Evolutionary conservation across 30 jellyfish, hydroid and myxozoan genomes (phyloP).

Genomic region (Nemopilema nomurai): DNA sequence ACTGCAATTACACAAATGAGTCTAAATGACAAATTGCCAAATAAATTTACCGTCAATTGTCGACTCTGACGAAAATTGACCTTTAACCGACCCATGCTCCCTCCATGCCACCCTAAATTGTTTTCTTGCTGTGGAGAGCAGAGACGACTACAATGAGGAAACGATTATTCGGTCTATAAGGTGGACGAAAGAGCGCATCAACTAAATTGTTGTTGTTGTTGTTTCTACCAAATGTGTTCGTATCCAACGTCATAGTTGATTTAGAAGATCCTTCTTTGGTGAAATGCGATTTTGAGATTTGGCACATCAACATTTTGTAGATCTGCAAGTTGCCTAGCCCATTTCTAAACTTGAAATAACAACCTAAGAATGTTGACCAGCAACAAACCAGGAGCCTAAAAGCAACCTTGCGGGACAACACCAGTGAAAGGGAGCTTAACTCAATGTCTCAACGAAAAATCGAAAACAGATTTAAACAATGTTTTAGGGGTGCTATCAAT

Average conservation of each 20-base stretch:
- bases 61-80: too few relatives aligned
- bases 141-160: too few relatives aligned
- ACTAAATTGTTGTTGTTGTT: too few relatives aligned
- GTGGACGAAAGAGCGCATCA: too few relatives aligned
- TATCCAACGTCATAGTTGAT: background rate
- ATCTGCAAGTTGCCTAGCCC: background rate
- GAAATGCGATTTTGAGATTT: background rate
- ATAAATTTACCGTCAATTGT: too few relatives aligned
- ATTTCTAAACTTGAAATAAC: background rate
- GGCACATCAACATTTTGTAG: background rate
- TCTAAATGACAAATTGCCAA: too few relatives aligned
- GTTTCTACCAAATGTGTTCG: too few relatives aligned
- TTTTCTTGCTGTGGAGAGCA: too few relatives aligned
- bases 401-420: background rate
- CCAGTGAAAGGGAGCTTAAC: background rate
- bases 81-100: too few relatives aligned
- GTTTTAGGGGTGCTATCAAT: background rate
- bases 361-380: background rate
- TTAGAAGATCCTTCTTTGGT: background rate
- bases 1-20: too few relatives aligned
- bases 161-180: too few relatives aligned
- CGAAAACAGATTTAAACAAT: background rate
- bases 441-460: background rate
- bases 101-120: too few relatives aligned
- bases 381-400: background rate